Evolutionary conservation across 30 jellyfish, hydroid and myxozoan species (phyloP).

Genomic region (Clytia hemisphaerica): DNA sequence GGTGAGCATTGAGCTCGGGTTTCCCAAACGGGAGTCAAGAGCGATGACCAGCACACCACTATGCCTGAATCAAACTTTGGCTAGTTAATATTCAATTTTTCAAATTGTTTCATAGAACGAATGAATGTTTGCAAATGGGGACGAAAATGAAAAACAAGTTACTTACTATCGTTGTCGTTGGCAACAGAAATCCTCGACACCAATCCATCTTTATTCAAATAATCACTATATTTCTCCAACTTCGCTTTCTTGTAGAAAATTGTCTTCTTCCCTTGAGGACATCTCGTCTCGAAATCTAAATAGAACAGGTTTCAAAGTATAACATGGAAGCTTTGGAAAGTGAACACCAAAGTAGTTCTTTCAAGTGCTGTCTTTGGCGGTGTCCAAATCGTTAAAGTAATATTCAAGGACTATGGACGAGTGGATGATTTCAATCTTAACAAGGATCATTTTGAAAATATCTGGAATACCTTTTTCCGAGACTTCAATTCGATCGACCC

Average conservation of each 20-base stretch:
- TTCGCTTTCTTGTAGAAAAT: conserved; percentile 73
- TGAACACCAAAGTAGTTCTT: not conserved
- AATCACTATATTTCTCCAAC: conserved; percentile 71
- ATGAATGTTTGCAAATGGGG: too few relatives aligned
- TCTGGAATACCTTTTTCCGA: conserved; percentile 51
- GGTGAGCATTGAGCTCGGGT: too few relatives aligned
- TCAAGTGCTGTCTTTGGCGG: not conserved
- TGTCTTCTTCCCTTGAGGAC: conserved; percentile 85
- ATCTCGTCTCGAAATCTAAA: conserved; percentile 65
- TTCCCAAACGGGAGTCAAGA: too few relatives aligned
- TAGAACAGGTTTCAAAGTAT: not conserved
- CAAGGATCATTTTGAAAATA: not conserved
- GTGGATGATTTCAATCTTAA: too few relatives aligned
- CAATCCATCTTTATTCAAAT: conserved; percentile 67
- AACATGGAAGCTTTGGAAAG: too few relatives aligned
- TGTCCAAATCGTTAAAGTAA: too few relatives aligned
- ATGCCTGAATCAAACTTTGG: too few relatives aligned
- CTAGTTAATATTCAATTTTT: too few relatives aligned
- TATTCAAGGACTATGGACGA: too few relatives aligned
- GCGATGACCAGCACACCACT: too few relatives aligned
- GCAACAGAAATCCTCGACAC: conserved; percentile 62
- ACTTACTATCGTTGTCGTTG: conserved; percentile 62
- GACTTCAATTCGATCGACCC: conserved; percentile 77
- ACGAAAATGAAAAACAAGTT: too few relatives aligned
- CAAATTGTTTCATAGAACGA: too few relatives aligned